Evolutionary conservation across 2,888 invertebrate genomes (phyloP), one percentile per base, ranked within the genome.

Genomic region (Ypsolopha scabrella): DNA sequence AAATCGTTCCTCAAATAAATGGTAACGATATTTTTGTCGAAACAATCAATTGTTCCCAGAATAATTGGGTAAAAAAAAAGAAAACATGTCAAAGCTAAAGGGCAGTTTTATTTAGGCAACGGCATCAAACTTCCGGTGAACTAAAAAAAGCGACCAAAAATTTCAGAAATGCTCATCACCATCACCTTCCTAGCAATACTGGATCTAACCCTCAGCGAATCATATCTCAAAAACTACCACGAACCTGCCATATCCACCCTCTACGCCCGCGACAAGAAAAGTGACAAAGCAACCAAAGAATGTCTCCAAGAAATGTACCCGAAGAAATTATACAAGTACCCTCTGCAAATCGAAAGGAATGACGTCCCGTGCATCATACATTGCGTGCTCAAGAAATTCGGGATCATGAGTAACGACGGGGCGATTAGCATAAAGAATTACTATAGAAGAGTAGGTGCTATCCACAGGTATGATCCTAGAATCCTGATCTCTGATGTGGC

Each of bases 351-450:
- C 37, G 82, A 83, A 54, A 67, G 76, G 41, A 83, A 81, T 50
- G 85, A 86, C 6, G 70, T 86, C 1, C 85, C 85, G 0, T 86
- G 85, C 56, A 80, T 86, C 48, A 78, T 86, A 52, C 85, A 85
- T 54, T 86, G 85, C 56, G 83, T 86, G 43, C 63, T 86, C 51
- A 83, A 77, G 62, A 85, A 83, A 54, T 86, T 86, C 55, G 85
- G 81, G 9, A 86, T 86, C 34, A 86, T 86, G 82, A 64, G 75
- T 8, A 83, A 79, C 46, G 83, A 82, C 47, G 85, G 85, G 0
- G 64, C 61, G 1, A 82, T 86, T 8, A 85, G 77, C 53, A 81
- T 83, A 52, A 72, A 69, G 57, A 83, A 83, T 54, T 86, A 86
- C 60, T 82, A 86, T 57, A 72, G 65, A 55, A 67, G 82, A 54